Base-by-base conservation (phyloP, 37 sponge, comb jelly and placozoan genomes). In the Hormiphora californensis region DNA sequence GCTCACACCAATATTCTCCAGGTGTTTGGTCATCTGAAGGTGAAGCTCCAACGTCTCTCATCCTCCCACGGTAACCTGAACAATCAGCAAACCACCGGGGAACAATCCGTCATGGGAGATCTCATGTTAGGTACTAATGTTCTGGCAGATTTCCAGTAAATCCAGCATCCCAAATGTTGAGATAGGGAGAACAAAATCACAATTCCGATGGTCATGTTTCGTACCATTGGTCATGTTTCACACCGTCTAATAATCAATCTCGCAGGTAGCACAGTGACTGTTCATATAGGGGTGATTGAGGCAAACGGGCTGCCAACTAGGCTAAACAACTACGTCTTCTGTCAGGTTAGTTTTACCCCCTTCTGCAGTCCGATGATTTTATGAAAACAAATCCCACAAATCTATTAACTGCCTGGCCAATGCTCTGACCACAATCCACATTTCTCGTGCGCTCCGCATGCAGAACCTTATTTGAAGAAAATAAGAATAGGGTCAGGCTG, bases 211-310 rank as follows among this genome's bases (percentile, higher is more conserved):
- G n/a, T n/a, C n/a, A n/a, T n/a, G n/a, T n/a, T n/a, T n/a, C n/a
- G n/a, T n/a, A n/a, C n/a, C n/a, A n/a, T n/a, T n/a, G n/a, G n/a
- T n/a, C n/a, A n/a, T n/a, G n/a, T n/a, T n/a, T n/a, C n/a, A n/a
- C n/a, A n/a, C n/a, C n/a, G n/a, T n/a, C n/a, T n/a, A n/a, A n/a
- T n/a, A n/a, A n/a, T n/a, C n/a, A n/a, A n/a, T n/a, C n/a, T n/a
- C n/a, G n/a, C n/a, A n/a, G n/a, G n/a, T n/a, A n/a, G n/a, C n/a
- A n/a, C n/a, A n/a, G n/a, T n/a, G n/a, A 65, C 67, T 36, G 67
- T 65, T 7, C 67, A 65, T 19, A 65, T 65, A 65, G 67, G 67
- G 12, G 67, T 65, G 32, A 65, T 65, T 65, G 67, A 65, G 34
- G 67, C 67, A 4, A 65, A 27, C 33, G 67, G 67, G 28, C 21